These are phyloP conservation scores for Tryphoninae sp. DNA, from an alignment of 2,888 invertebrate species.

Conservation along the genomic window DNA sequence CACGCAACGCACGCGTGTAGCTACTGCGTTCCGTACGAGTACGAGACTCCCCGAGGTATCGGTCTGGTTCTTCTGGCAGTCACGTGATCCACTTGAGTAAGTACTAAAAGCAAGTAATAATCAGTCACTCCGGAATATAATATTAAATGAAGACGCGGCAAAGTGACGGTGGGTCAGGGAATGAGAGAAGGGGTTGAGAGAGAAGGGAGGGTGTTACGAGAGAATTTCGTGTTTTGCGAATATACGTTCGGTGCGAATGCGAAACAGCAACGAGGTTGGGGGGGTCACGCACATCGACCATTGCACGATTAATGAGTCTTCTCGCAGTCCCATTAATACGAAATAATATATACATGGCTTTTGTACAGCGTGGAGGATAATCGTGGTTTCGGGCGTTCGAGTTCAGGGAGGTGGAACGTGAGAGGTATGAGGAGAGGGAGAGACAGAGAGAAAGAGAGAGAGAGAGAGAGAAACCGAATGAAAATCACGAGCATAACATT, in stretches of 20 bases:
- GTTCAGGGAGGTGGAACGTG: slow-evolving; percentile 12
- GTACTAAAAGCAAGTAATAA: slow-evolving; percentile 38
- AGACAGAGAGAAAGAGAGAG: neutral
- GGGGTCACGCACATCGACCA: slow-evolving; percentile 15
- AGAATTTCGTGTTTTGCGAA: too few relatives aligned
- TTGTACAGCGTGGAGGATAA: neutral
- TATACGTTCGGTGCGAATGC: neutral
- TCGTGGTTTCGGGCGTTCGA: neutral
- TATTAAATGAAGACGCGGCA: neutral
- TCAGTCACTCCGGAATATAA: slow-evolving; percentile 32
- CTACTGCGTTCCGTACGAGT: slow-evolving; percentile 6
- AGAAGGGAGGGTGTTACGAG: too few relatives aligned
- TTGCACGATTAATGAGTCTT: slow-evolving; percentile 15
- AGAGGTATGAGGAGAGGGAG: slow-evolving; percentile 9
- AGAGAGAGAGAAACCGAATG: slow-evolving; percentile 13
- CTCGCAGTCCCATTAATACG: slow-evolving; percentile 3
- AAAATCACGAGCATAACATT: slow-evolving; percentile 42
- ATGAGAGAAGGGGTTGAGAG: neutral
- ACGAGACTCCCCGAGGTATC: slow-evolving; percentile 16
- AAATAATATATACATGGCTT: slow-evolving; percentile 5
- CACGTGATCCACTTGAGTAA: slow-evolving; percentile 30
- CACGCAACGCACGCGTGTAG: slow-evolving; percentile 43
- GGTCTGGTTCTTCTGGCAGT: slow-evolving; percentile 26
- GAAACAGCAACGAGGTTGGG: neutral
- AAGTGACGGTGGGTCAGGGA: neutral